Conservation (phyloP, 2,888 invertebrate genomes). For the Furcula furcula region DNA sequence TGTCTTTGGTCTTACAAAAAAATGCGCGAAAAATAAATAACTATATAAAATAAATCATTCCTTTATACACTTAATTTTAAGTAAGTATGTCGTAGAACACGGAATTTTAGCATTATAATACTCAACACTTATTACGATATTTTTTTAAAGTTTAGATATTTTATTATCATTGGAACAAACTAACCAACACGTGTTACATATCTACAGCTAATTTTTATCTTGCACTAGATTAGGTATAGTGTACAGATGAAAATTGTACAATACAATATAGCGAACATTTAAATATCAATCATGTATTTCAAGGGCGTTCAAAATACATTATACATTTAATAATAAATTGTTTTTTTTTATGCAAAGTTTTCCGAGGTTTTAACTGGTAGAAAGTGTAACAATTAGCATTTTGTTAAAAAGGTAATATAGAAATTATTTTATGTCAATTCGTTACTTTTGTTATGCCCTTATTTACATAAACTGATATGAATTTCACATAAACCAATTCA, state of each 20-base stretch:
- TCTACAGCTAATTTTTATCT: constrained; percentile 51
- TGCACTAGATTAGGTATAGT: constrained; percentile 31
- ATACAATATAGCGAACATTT: constrained; percentile 26
- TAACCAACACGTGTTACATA: constrained; percentile 59
- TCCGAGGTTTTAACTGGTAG: no score
- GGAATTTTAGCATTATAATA: constrained; percentile 60
- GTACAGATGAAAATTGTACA: constrained; percentile 33
- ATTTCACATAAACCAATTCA: constrained; percentile 26
- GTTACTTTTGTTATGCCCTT: no score
- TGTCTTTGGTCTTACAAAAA: constrained; percentile 11
- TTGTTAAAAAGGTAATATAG: no score
- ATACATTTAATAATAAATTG: neutral
- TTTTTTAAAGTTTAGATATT: constrained; percentile 50
- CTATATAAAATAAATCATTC: no score
- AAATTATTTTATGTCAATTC: no score
- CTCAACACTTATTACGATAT: constrained; percentile 71
- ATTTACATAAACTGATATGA: constrained; percentile 49
- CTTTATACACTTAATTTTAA: constrained; percentile 31
- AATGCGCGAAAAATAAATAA: constrained; percentile 6
- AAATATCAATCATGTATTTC: constrained; percentile 21
- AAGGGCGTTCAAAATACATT: constrained; percentile 16
- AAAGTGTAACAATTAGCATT: no score
- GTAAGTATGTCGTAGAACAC: constrained; percentile 55
- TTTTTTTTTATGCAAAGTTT: no score
- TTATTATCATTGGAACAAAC: constrained; percentile 60